phyloP scores from a whole-genome alignment of 2,797 vertebrate genomes.

The Poecilia velifera region DNA sequence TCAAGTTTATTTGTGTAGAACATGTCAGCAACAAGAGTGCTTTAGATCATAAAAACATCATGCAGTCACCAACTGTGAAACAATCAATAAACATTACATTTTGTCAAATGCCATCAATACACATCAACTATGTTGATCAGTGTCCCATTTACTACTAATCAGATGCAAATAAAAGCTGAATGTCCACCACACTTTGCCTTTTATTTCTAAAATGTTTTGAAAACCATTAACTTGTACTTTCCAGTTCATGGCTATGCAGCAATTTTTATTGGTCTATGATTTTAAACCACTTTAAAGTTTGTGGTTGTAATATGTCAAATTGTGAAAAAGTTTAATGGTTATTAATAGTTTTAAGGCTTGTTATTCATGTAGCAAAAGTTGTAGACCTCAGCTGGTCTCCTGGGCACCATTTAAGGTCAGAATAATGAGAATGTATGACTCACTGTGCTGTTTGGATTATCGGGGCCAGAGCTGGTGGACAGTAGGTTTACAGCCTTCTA shows the following conservation, averaged over 20 bases:
- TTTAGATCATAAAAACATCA: no score
- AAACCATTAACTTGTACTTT: not conserved
- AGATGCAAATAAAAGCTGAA: not conserved
- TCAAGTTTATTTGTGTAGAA: no score
- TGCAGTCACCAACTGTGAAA: no score
- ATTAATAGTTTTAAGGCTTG: not conserved
- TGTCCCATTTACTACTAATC: not conserved
- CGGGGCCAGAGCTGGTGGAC: conserved; percentile 16
- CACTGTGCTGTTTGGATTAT: conserved; percentile 11
- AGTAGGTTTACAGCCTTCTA: conserved; percentile 17
- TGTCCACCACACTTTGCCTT: not conserved
- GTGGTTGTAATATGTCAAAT: not conserved
- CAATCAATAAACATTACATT: no score
- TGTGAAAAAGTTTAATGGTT: not conserved
- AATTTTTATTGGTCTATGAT: not conserved
- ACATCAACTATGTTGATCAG: not conserved
- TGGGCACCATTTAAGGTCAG: conserved; percentile 37
- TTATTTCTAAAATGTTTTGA: not conserved
- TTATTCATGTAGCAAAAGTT: not conserved
- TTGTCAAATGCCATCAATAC: no score
- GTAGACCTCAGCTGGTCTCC: conserved; percentile 6
- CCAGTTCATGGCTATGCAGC: not conserved
- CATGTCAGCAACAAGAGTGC: no score
- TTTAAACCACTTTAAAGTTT: not conserved
- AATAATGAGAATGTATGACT: conserved; percentile 24